Evolutionary conservation across 2,888 invertebrate species (phyloP).

Genomic region (Thumatha senex): DNA sequence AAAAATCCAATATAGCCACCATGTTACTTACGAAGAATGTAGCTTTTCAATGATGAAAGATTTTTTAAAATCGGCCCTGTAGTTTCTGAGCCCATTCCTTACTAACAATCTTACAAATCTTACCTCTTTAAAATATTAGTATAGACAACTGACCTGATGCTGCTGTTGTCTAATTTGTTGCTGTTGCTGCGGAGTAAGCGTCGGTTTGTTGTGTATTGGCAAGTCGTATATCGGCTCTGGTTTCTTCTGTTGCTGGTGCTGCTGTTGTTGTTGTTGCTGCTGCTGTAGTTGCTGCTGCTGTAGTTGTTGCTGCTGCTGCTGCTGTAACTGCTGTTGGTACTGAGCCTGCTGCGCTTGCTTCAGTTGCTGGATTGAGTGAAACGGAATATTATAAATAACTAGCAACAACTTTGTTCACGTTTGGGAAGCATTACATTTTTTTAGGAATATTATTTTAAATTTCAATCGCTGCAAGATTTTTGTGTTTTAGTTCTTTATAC

Average conservation of each 20-base stretch:
- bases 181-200: constrained; percentile 61
- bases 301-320: constrained; percentile 34
- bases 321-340: constrained; percentile 30
- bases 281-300: constrained; percentile 70
- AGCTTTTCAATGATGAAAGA: no score
- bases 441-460: no score
- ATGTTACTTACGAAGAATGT: no score
- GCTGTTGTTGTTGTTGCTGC: constrained; percentile 32
- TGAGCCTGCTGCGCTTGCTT: constrained; percentile 47
- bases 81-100: no score
- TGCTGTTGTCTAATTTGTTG: constrained; percentile 52
- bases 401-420: background rate
- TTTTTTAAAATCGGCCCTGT: no score
- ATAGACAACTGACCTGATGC: constrained; percentile 31
- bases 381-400: background rate
- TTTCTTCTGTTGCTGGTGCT: constrained; percentile 54
- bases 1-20: no score
- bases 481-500: no score
- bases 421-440: no score
- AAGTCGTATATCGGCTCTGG: constrained; percentile 75
- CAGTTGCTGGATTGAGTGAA: constrained; percentile 41
- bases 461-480: no score
- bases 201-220: constrained; percentile 74
- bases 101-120: no score
- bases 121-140: no score